phyloP scores from a whole-genome alignment of 2,888 invertebrate species.

The Sinotaia quadrata region DNA sequence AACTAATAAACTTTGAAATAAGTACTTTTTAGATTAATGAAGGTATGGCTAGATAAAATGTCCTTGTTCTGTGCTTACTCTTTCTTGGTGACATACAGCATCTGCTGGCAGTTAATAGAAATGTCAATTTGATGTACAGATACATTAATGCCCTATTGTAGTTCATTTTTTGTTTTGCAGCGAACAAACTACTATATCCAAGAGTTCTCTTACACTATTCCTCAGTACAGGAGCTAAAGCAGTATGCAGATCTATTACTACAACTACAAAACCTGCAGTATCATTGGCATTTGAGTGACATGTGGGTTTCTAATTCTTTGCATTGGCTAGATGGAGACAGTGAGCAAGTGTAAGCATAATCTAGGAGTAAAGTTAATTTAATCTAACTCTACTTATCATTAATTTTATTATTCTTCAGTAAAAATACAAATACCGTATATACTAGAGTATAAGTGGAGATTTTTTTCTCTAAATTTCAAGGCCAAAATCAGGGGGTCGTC shows the following conservation, averaged over 20 bases:
- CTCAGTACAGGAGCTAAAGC: not conserved
- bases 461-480: no score
- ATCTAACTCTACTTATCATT: no score
- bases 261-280: conserved; percentile 11
- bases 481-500: no score
- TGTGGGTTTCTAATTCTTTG: not conserved
- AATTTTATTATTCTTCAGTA: no score
- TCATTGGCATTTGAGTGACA: not conserved
- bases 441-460: no score
- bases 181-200: not conserved
- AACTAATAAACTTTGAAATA: no score
- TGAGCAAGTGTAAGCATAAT: not conserved
- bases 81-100: not conserved
- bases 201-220: not conserved
- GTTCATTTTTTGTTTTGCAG: not conserved
- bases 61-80: not conserved
- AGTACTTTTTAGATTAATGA: no score
- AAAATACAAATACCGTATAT: no score
- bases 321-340: conserved; percentile 6
- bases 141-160: no score
- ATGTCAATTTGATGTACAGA: no score
- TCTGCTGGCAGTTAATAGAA: not conserved
- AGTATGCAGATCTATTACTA: not conserved
- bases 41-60: no score
- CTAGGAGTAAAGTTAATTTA: no score